Evolutionary conservation across 2,797 vertebrate species (phyloP).

Genomic region (Megaceryle alcyon): DNA sequence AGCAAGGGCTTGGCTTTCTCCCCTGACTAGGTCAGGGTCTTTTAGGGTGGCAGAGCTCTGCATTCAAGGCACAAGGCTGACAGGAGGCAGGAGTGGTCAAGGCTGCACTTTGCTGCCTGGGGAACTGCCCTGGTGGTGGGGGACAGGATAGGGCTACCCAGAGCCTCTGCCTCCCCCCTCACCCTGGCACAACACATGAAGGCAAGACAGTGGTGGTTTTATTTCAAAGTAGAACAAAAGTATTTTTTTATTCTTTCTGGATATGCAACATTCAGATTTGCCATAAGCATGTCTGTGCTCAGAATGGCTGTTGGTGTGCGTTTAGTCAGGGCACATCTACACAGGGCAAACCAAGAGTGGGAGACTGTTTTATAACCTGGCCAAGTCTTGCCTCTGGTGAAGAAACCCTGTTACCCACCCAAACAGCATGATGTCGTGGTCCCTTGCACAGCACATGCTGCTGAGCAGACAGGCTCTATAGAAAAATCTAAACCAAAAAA

Average conservation of each 20-base stretch:
- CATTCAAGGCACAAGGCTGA: background rate
- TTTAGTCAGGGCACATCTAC: background rate
- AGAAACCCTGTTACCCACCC: background rate
- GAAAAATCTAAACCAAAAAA: slow-evolving; percentile 1
- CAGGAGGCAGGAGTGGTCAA: background rate
- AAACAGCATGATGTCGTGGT: background rate
- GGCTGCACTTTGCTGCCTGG: background rate
- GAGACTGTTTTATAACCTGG: background rate
- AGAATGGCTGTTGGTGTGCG: background rate
- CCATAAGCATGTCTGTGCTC: background rate
- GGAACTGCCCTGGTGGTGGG: fast-evolving
- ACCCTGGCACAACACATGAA: background rate
- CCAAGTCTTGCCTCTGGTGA: background rate
- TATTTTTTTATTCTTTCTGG: slow-evolving; percentile 58
- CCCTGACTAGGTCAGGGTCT: background rate
- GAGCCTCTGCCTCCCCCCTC: background rate
- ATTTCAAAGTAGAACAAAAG: slow-evolving; percentile 58
- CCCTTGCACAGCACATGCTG: background rate
- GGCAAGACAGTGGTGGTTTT: background rate
- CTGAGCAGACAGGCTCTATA: slow-evolving; percentile 7
- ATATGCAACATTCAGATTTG: background rate
- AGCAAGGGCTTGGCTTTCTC: background rate
- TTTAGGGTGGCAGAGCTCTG: background rate
- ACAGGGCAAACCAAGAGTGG: background rate
- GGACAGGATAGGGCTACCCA: background rate